Conservation (phyloP, 2,888 invertebrate species). For the Stenolophus ochropezus region DNA sequence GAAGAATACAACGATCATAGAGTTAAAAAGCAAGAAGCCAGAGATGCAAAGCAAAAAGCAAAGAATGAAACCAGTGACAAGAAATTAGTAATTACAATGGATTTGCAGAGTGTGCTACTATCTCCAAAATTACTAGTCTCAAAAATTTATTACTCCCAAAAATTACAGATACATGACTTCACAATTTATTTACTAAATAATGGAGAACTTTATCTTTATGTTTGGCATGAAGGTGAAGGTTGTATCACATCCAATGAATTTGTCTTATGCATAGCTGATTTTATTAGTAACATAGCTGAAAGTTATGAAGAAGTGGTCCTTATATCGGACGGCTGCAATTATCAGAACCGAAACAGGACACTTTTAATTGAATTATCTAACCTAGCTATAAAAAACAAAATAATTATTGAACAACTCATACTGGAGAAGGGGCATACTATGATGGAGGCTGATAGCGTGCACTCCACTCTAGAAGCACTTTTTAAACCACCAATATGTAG, state of each 20-base stretch:
- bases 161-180: slow-evolving; percentile 52
- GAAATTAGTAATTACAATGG: background rate
- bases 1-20: slow-evolving; percentile 34
- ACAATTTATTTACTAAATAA: slow-evolving; percentile 35
- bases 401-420: too few species aligned
- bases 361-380: too few species aligned
- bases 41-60: background rate
- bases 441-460: too few species aligned
- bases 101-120: background rate
- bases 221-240: background rate
- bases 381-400: too few species aligned
- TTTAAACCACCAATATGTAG: too few species aligned
- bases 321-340: background rate
- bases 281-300: background rate
- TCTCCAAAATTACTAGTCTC: background rate
- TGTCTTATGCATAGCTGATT: background rate
- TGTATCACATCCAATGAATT: background rate
- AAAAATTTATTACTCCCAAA: slow-evolving; percentile 12
- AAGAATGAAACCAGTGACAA: background rate
- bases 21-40: background rate
- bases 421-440: too few species aligned
- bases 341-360: background rate
- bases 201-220: background rate
- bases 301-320: background rate
- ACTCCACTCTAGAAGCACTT: too few species aligned